These are phyloP conservation scores for Probosciger aterrimus DNA, from an alignment of 2,113 vertebrate genomes.

Conservation along the genomic window DNA sequence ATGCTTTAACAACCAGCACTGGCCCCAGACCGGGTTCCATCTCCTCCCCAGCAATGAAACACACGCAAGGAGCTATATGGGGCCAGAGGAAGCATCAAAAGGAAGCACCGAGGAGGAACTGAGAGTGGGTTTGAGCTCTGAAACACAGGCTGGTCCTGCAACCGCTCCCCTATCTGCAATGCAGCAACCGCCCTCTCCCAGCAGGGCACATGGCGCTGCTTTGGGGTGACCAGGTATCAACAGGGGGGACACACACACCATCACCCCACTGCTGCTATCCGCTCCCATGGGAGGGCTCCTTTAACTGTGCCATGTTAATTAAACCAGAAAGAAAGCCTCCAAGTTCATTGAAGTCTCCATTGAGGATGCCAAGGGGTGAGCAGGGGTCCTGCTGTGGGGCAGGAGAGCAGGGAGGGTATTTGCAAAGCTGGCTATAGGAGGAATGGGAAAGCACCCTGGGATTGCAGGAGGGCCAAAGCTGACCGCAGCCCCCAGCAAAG, in stretches of 20 bases:
- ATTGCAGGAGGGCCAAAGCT: not conserved
- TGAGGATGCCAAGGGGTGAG: not conserved
- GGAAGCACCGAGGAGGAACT: not conserved
- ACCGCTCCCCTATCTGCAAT: not conserved
- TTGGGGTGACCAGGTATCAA: not conserved
- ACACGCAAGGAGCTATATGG: not conserved
- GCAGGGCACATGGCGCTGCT: not conserved
- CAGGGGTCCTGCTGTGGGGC: not conserved
- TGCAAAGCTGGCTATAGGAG: not conserved
- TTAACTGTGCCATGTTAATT: not conserved
- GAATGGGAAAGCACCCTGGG: not conserved
- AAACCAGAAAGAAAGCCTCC: not conserved
- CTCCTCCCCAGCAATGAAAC: not conserved
- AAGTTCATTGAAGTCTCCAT: not conserved
- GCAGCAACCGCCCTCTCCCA: not conserved
- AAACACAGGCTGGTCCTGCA: not conserved
- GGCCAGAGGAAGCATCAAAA: not conserved
- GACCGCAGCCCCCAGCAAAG: not conserved
- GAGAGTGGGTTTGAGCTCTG: not conserved
- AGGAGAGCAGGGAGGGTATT: not conserved
- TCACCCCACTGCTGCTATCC: rapidly evolving
- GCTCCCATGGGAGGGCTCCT: not conserved
- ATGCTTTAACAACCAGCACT: not conserved
- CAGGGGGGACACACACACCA: rapidly evolving
- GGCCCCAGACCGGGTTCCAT: not conserved